Conservation (phyloP, 2,797 vertebrate species). For the Phylloscopus collybita region DNA sequence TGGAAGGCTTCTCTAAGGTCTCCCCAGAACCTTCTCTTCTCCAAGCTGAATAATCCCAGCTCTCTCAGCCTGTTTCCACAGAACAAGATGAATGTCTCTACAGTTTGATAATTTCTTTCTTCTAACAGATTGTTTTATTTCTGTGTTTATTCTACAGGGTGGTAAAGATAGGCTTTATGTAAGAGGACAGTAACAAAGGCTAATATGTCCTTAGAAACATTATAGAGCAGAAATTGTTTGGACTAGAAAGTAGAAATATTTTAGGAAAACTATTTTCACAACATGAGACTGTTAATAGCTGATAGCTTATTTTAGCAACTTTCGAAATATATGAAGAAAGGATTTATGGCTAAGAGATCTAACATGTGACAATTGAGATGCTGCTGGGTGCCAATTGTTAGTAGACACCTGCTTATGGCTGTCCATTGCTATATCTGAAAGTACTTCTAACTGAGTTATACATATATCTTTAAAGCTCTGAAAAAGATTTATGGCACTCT, state of each 20-base stretch:
- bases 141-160: not conserved
- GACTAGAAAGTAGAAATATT: not conserved
- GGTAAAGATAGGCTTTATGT: not conserved
- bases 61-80: not conserved
- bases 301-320: not conserved
- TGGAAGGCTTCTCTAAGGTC: not conserved
- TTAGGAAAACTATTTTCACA: not conserved
- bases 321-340: not conserved
- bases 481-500: not conserved
- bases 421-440: not conserved
- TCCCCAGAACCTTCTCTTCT: not conserved
- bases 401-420: not conserved
- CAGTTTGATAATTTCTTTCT: not conserved
- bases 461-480: not conserved
- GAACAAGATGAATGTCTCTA: not conserved
- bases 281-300: not conserved
- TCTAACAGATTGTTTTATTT: not conserved
- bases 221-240: not conserved
- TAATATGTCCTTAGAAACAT: not conserved
- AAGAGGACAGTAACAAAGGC: not conserved
- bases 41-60: not conserved
- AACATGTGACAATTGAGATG: not conserved
- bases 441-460: not conserved
- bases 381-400: not conserved
- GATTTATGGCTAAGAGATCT: not conserved